Evolutionary conservation across 2,888 invertebrate genomes (phyloP).

Genomic region (Lycocerus yunnanus): DNA sequence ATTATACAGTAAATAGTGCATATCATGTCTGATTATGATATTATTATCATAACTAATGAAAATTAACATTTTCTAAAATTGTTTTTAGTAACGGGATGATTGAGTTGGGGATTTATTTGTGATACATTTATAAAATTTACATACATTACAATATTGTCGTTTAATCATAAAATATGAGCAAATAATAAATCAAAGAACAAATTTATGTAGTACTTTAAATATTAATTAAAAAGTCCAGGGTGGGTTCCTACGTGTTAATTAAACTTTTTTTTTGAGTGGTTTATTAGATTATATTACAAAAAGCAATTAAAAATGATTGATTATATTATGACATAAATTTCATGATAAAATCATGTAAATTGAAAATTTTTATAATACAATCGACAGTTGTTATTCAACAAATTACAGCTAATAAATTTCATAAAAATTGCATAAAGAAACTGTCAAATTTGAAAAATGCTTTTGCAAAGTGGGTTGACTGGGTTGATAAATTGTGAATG

Average conservation of each 20-base stretch:
- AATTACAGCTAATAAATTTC: background rate
- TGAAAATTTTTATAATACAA: background rate
- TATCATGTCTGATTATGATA: too few species aligned
- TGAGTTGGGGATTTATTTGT: background rate
- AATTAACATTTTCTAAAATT: too few species aligned
- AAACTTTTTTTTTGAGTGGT: background rate
- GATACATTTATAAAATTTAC: background rate
- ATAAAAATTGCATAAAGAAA: background rate
- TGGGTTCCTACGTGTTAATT: background rate
- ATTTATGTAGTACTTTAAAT: background rate
- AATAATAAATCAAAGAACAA: background rate
- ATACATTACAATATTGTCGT: background rate
- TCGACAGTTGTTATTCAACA: background rate
- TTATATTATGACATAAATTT: background rate
- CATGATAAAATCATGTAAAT: background rate
- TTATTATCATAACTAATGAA: too few species aligned
- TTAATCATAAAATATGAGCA: background rate
- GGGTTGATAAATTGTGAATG: background rate
- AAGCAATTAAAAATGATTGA: background rate
- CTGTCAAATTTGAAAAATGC: background rate
- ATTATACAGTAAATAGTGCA: too few species aligned
- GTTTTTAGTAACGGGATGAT: background rate
- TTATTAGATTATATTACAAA: background rate
- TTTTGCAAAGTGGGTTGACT: background rate
- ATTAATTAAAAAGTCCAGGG: background rate